These are phyloP conservation scores for Prunella strophiata DNA, from an alignment of 2,797 vertebrate species.

Conservation along the genomic window DNA sequence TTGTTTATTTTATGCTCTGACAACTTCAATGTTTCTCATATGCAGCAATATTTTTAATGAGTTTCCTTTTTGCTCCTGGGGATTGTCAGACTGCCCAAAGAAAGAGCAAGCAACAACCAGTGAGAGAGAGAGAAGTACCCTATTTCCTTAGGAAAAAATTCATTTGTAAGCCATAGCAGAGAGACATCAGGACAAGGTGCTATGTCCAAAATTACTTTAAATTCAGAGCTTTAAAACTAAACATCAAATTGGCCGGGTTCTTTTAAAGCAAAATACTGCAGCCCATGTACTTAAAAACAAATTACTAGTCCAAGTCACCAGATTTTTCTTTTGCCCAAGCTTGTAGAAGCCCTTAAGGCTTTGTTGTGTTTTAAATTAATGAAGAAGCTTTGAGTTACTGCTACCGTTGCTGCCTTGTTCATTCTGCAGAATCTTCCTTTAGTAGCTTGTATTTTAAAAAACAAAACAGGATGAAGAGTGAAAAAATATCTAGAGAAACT, in stretches of 20 bases:
- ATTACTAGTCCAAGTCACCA: neutral
- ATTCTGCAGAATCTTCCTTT: neutral
- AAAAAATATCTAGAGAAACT: neutral
- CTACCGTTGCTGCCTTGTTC: neutral
- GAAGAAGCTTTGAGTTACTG: neutral
- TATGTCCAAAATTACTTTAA: neutral
- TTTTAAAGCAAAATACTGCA: neutral
- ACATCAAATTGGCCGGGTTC: neutral
- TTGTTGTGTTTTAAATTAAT: neutral
- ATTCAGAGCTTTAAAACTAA: neutral
- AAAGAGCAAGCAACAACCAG: accelerated
- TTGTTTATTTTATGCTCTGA: conserved; percentile 32
- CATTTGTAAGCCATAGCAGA: neutral
- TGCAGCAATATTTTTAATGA: conserved; percentile 29
- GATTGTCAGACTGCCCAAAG: conserved; percentile 15
- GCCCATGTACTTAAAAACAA: neutral
- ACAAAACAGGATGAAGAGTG: neutral
- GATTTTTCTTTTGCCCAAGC: conserved; percentile 22
- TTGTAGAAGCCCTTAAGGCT: neutral
- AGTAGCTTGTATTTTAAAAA: neutral
- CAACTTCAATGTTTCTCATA: conserved; percentile 27
- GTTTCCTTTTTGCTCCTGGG: conserved; percentile 29
- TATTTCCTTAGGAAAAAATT: neutral
- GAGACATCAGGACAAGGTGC: neutral
- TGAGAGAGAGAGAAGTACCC: neutral